Evolutionary conservation across 2,888 invertebrate species (phyloP).

Genomic region (Acleris sparsana): DNA sequence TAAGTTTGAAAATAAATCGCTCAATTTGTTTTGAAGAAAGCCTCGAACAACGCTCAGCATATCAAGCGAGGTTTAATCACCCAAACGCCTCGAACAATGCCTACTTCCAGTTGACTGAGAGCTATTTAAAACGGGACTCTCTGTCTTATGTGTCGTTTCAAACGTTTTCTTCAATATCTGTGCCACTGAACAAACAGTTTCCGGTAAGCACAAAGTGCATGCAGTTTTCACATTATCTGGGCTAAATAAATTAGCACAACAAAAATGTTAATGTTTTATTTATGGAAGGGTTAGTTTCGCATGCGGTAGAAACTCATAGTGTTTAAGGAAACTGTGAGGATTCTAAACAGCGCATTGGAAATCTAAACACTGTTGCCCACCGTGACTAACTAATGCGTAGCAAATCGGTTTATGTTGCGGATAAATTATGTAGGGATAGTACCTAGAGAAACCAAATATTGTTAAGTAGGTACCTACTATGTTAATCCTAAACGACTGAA

Average conservation of each 20-base stretch:
- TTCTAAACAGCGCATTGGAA: constrained; percentile 12
- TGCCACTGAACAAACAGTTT: constrained; percentile 47
- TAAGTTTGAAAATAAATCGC: constrained; percentile 14
- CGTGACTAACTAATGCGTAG: not conserved
- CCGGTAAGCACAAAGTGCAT: constrained; percentile 40
- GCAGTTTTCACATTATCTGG: constrained; percentile 62
- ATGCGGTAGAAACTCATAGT: constrained; percentile 41
- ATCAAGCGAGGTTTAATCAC: constrained; percentile 24
- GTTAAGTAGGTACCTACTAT: too few relatives aligned
- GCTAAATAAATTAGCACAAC: constrained; percentile 77
- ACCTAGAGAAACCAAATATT: not conserved
- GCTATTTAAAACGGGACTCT: constrained; percentile 50
- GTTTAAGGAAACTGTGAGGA: constrained; percentile 27
- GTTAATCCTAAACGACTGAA: too few relatives aligned
- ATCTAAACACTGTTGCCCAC: constrained; percentile 5
- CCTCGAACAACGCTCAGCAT: constrained; percentile 18
- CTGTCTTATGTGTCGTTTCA: constrained; percentile 52
- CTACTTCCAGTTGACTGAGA: constrained; percentile 33
- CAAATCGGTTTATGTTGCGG: not conserved
- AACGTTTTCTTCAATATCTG: constrained; percentile 50
- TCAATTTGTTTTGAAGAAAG: constrained; percentile 17
- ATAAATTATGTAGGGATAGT: not conserved
- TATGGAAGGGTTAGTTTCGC: constrained; percentile 53
- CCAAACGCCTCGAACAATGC: constrained; percentile 18
- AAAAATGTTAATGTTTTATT: constrained; percentile 72